Conservation (phyloP, 1,140 invertebrate species). For the Zaprionus ornatus region DNA sequence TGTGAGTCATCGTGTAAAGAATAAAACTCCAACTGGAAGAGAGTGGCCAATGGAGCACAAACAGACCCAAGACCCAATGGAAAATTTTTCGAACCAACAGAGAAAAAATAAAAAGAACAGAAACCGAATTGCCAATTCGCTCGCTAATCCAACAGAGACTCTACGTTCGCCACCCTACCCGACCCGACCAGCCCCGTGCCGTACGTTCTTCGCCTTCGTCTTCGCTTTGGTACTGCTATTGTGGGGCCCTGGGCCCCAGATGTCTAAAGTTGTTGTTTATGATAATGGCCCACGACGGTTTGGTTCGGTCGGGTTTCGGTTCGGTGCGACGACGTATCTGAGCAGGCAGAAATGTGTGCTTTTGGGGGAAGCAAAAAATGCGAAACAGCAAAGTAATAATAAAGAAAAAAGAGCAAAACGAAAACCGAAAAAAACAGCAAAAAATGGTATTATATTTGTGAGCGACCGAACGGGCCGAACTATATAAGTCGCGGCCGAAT, state of each 20-base stretch:
- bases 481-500: conserved; percentile 45
- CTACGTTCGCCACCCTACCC: not conserved
- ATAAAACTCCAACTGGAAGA: conserved; percentile 25
- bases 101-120: conserved; percentile 27
- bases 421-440: conserved; percentile 25
- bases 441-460: conserved; percentile 63
- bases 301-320: conserved; percentile 10
- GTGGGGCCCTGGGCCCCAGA: conserved; percentile 48
- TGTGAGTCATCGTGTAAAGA: conserved; percentile 35
- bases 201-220: not conserved
- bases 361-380: conserved; percentile 34
- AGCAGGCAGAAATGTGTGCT: conserved; percentile 53
- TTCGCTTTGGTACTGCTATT: not conserved
- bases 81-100: conserved; percentile 51
- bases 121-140: conserved; percentile 65
- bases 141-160: conserved; percentile 62
- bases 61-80: conserved; percentile 46
- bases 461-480: conserved; percentile 49
- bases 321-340: conserved; percentile 42
- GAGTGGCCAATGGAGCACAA: conserved; percentile 21
- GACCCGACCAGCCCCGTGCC: not conserved
- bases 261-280: conserved; percentile 80
- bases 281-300: conserved; percentile 58
- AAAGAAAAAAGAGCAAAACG: conserved; percentile 8
- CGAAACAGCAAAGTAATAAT: not conserved